Evolutionary conservation across 2,888 invertebrate species (phyloP).

Genomic region (Furcula furcula): DNA sequence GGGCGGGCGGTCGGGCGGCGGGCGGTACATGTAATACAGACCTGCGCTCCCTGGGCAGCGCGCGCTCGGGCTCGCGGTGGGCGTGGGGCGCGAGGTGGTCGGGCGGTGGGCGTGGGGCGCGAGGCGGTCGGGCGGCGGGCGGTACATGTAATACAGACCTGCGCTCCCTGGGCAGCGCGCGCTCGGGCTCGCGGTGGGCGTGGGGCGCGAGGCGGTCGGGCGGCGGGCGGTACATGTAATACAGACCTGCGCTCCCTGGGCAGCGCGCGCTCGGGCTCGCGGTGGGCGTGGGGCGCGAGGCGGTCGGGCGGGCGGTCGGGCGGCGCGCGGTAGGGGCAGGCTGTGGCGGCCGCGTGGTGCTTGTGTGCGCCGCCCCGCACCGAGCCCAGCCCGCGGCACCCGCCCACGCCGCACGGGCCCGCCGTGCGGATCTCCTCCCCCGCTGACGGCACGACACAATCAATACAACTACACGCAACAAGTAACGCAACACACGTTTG

Average conservation of each 20-base stretch:
- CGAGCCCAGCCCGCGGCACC: constrained; percentile 96
- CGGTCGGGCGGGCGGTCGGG: constrained; percentile 46
- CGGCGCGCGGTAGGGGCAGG: constrained; percentile 86
- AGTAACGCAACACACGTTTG: too few species aligned
- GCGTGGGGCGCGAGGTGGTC: too few species aligned
- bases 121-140: too few species aligned
- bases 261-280: constrained; percentile 61
- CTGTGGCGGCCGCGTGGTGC: constrained; percentile 86
- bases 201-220: neutral
- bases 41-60: too few species aligned
- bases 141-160: too few species aligned
- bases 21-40: too few species aligned
- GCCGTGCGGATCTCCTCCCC: constrained; percentile 83
- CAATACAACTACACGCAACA: too few species aligned
- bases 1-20: too few species aligned
- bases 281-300: constrained; percentile 27
- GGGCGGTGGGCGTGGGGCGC: too few species aligned
- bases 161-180: neutral
- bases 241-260: constrained; percentile 77
- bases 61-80: too few species aligned
- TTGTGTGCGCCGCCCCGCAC: constrained; percentile 88
- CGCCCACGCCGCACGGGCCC: constrained; percentile 90
- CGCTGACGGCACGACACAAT: constrained; percentile 59
- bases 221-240: neutral
- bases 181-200: neutral